These are phyloP conservation scores for Leucoraja ocellata DNA, from an alignment of 2,797 vertebrate species.

Conservation along the genomic window DNA sequence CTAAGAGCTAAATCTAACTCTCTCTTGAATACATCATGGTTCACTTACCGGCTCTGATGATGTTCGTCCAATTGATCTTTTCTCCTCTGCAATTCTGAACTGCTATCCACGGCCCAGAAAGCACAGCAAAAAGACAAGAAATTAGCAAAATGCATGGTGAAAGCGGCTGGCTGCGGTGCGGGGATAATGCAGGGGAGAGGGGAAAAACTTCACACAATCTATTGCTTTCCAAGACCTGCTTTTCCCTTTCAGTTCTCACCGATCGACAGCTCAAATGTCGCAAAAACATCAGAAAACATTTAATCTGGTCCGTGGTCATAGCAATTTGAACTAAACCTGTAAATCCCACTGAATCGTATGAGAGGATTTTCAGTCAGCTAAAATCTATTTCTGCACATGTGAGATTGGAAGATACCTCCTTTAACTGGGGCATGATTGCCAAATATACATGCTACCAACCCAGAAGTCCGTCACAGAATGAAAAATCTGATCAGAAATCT, in stretches of 20 bases:
- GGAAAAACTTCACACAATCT: conserved; percentile 43
- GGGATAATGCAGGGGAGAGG: conserved; percentile 46
- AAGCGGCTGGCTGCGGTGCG: conserved; percentile 51
- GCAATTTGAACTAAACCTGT: conserved; percentile 75
- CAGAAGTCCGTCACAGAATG: background rate
- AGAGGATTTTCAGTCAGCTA: conserved; percentile 64
- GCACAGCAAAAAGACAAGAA: conserved; percentile 66
- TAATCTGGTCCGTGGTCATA: conserved; percentile 72
- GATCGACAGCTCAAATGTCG: conserved; percentile 57
- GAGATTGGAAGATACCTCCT: conserved; percentile 28
- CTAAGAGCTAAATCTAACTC: no score
- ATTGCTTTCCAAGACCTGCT: conserved; percentile 53
- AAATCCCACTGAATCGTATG: conserved; percentile 79
- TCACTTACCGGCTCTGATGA: background rate
- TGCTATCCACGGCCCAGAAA: conserved; percentile 61
- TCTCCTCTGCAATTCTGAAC: conserved; percentile 51
- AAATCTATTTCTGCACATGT: conserved; percentile 19
- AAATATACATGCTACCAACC: background rate
- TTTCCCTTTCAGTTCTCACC: conserved; percentile 57
- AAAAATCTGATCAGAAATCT: background rate
- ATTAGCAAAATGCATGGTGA: conserved; percentile 69
- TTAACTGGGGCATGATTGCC: background rate
- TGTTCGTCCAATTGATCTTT: conserved; percentile 47
- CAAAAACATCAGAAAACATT: conserved; percentile 60
- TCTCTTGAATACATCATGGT: background rate